These are phyloP conservation scores for Rhingia campestris DNA, from an alignment of 2,888 invertebrate species.

Conservation along the genomic window DNA sequence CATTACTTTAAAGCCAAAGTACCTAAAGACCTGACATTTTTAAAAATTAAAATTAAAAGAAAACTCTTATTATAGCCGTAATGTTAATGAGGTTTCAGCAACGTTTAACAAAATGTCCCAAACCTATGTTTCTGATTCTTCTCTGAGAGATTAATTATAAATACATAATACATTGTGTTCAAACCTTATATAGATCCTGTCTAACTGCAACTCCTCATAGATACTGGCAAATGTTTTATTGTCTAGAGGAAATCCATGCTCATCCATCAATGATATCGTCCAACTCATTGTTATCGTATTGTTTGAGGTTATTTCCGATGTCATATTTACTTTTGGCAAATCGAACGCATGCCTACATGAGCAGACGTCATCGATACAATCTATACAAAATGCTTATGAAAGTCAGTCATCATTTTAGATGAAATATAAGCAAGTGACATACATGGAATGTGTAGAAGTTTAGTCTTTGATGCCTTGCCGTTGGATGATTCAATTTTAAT, in stretches of 20 bases:
- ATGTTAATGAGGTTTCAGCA: no score
- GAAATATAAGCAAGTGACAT: slow-evolving; percentile 26
- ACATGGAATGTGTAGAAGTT: slow-evolving; percentile 78
- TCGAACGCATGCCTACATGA: slow-evolving; percentile 77
- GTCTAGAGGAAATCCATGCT: slow-evolving; percentile 32
- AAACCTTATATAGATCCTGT: slow-evolving; percentile 75
- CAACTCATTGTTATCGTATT: slow-evolving; percentile 78
- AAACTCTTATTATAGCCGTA: no score
- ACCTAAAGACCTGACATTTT: no score
- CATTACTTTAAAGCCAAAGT: no score
- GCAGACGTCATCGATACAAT: slow-evolving; percentile 78
- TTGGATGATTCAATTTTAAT: slow-evolving; percentile 79
- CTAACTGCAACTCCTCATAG: slow-evolving; percentile 70
- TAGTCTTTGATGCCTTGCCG: slow-evolving; percentile 75
- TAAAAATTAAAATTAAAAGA: no score
- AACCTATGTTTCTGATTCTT: not conserved
- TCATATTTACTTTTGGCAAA: slow-evolving; percentile 76
- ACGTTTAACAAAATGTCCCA: no score
- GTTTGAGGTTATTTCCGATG: slow-evolving; percentile 75
- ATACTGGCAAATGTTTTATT: slow-evolving; percentile 72
- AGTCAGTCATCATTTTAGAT: not conserved
- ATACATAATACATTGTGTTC: slow-evolving; percentile 15
- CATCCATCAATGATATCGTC: slow-evolving; percentile 47
- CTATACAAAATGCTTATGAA: slow-evolving; percentile 66
- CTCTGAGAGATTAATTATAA: not conserved